Base-by-base conservation (phyloP, 35 echinoderm and acorn worm species). In the Apostichopus parvimensis region DNA sequence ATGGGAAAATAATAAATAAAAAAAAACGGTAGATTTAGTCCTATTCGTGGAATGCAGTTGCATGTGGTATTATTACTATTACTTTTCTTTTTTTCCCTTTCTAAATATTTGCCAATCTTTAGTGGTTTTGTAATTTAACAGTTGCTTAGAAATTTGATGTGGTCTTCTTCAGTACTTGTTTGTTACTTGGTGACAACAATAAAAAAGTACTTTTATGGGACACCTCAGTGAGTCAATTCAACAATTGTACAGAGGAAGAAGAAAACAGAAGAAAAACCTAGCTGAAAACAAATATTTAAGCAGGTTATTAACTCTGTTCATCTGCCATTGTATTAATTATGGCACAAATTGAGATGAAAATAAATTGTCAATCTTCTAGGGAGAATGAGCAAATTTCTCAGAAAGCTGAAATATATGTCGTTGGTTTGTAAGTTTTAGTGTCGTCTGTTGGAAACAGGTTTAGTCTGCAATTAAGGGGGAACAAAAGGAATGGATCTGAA, bases 71-170 rank as follows among this genome's bases (percentile, higher is more conserved):
- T 45, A 45, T 45, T 34, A 34, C 28, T 34, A 34, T 34, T 45
- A 45, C 34, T 83, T 83, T 83, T 83, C 56, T 84, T 84, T 60
- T 59, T 58, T 24, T 60, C 20, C 23, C 58, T 58, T 84, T 84
- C 24, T 58, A 84, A 58, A 84, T 84, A 84, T 58, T 84, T 83
- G 80, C 80, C 55, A 84, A 59, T 84, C 54, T 82, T 75, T 84
- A 84, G 81, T 84, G 81, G 81, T 84, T 84, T 84, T 84, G 7
- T 11, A 58, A 84, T 84, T 58, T 18, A 28, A 20, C 57, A 84
- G 81, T 55, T 84, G 81, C 81, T 84, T 58, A 58, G 54, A 56
- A 84, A 84, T 58, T 84, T 57, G 81, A 58, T 84, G 81, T 84
- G 81, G 81, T 84, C 12, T 57, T 84, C 81, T 84, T 21, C 81